These are phyloP conservation scores for Hydroisotoma schaefferi DNA, from an alignment of 2,888 invertebrate genomes.

Conservation along the genomic window DNA sequence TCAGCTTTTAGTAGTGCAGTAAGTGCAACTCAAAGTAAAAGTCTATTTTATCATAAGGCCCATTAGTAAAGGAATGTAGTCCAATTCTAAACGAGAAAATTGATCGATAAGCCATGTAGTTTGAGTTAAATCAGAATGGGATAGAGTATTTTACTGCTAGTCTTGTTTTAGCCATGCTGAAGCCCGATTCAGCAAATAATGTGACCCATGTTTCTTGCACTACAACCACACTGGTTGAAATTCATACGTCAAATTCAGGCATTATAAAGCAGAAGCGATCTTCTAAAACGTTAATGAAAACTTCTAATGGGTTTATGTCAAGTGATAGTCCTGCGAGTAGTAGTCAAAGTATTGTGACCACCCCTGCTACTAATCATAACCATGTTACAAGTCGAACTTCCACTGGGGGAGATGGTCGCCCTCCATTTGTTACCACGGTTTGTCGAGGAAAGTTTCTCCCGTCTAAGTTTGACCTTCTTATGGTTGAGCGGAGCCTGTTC, in stretches of 20 bases:
- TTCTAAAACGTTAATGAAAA: background rate
- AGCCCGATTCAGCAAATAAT: background rate
- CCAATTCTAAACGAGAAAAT: no score
- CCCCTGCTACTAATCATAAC: background rate
- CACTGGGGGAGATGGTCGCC: slow-evolving; percentile 15
- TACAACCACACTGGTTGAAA: slow-evolving; percentile 6
- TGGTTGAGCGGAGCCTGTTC: slow-evolving; percentile 46
- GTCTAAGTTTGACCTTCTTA: slow-evolving; percentile 47
- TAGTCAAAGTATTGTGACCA: background rate
- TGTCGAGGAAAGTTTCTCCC: slow-evolving; percentile 46
- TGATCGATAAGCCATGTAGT: slow-evolving; percentile 7
- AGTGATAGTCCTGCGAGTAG: background rate
- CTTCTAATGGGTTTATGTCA: background rate
- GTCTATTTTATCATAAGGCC: no score
- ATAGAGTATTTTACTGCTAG: background rate
- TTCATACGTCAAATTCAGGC: background rate
- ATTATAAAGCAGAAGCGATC: background rate
- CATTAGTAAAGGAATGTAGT: background rate
- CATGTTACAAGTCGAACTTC: background rate
- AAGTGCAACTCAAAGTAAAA: no score
- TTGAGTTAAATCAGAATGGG: background rate
- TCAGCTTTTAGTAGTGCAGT: no score
- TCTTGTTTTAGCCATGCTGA: slow-evolving; percentile 8
- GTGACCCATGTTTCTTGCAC: slow-evolving; percentile 2
- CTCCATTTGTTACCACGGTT: slow-evolving; percentile 47